Base-by-base conservation (phyloP, 2,888 invertebrate genomes). In the Anoplius nigerrimus region DNA sequence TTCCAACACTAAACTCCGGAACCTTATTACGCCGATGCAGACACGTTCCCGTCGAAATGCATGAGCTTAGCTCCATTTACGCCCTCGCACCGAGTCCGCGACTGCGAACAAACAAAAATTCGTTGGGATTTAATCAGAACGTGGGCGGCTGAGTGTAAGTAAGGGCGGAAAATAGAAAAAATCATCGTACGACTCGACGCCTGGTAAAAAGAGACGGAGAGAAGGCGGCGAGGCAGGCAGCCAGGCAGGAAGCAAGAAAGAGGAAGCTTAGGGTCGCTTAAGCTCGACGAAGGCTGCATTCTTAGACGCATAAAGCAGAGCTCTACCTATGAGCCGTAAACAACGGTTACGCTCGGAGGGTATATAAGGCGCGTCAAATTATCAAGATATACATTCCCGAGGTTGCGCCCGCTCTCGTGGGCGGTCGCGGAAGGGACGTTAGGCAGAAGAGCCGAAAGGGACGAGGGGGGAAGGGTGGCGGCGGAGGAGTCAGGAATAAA, bases 301-400 rank as follows among this genome's bases (percentile, higher is more conserved):
- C 80, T 81, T 82, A 80, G 66, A 16, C 56, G 48, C 53, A 46
- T 66, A 61, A 67, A 51, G 72, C 75, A 66, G 69, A 72, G 73
- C 71, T 66, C 74, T 69, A 74, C 76, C 80, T 79, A 79, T 80
- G 80, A 80, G 79, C 77, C 81, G 81, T 85, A 86, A 87, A 87
- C 82, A 85, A 84, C 79, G 81, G 82, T 86, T 85, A 85, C 79
- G 48, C 48, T 4, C n/a, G 16, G 48, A 2, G 11, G 71, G 74
- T 76, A 69, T 78, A 79, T 79, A 82, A 82, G 82, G 70, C 77
- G 80, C 82, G 85, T 83, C 84, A 81, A 85, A 85, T 85, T 85
- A 86, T 84, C 82, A 82, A 82, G 82, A 85, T 83, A 82, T 81
- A 84, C 80, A 69, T 75, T 65, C 74, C 66, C 69, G 66, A 74